Percentiles rank a stretch among this genome's conserved stretches.
phyloP scores from a whole-genome alignment of 1,140 invertebrate species.

The Trachymyrmex cornetzi region DNA sequence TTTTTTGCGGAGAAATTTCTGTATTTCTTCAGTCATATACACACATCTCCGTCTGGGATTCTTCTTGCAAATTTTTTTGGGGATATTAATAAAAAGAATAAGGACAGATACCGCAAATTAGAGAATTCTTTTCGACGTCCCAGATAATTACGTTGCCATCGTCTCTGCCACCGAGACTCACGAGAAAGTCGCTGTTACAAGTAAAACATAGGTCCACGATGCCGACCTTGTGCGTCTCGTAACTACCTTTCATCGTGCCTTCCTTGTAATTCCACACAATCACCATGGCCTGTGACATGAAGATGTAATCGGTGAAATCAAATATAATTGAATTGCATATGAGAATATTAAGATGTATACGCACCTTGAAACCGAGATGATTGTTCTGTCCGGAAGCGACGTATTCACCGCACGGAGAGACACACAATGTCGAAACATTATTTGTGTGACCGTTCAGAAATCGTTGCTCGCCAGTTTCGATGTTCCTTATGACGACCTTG shows the following conservation, averaged over 20 bases:
- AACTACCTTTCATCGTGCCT: slow-evolving; percentile 88
- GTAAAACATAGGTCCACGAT: slow-evolving; percentile 95
- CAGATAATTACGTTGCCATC: slow-evolving; percentile 94
- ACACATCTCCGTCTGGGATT: neutral
- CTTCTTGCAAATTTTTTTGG: neutral
- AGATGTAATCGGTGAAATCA: neutral
- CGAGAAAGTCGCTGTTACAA: slow-evolving; percentile 92
- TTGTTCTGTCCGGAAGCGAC: slow-evolving; percentile 96
- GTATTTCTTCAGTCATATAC: neutral
- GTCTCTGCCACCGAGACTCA: slow-evolving; percentile 95
- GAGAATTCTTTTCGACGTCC: slow-evolving; percentile 89
- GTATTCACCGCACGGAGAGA: slow-evolving; percentile 93
- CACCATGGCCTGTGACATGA: slow-evolving; percentile 89
- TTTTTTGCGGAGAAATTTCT: neutral
- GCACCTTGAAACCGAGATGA: slow-evolving; percentile 95
- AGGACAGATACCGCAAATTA: slow-evolving; percentile 88
- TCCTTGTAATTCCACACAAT: slow-evolving; percentile 95
- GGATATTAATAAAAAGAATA: neutral
- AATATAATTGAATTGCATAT: slow-evolving; percentile 7
- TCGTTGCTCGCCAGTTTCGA: slow-evolving; percentile 90
- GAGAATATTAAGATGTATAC: neutral
- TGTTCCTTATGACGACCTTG: slow-evolving; percentile 93
- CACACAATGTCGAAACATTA: slow-evolving; percentile 92
- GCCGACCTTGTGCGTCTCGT: slow-evolving; percentile 94
- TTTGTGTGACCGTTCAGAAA: slow-evolving; percentile 95